phyloP scores from a whole-genome alignment of 1,140 invertebrate species.

The Caenorhabditis tropicalis region DNA sequence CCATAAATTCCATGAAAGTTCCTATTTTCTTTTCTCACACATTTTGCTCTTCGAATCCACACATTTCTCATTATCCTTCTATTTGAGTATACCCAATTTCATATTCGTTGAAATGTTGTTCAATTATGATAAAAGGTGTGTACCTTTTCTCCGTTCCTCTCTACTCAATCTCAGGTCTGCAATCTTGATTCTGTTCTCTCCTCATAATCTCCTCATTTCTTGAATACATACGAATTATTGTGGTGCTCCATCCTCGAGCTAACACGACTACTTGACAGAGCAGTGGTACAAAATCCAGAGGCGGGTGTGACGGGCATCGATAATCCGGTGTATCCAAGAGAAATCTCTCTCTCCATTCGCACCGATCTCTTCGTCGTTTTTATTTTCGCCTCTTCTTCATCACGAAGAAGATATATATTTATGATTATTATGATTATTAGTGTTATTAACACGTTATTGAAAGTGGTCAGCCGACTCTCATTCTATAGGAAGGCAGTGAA shows the following conservation, averaged over 20 bases:
- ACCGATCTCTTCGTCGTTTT: not conserved
- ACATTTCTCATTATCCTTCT: too few species aligned
- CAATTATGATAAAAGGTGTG: not conserved
- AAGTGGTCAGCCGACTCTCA: not conserved
- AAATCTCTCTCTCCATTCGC: not conserved
- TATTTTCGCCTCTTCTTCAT: not conserved
- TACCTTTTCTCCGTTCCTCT: not conserved
- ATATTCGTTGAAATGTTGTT: too few species aligned
- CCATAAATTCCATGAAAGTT: too few species aligned
- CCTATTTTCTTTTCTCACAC: too few species aligned
- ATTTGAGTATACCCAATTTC: too few species aligned
- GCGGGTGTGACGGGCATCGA: not conserved
- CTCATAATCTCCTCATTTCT: not conserved
- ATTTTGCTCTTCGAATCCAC: too few species aligned
- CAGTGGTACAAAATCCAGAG: conserved; percentile 34
- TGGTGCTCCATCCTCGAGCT: not conserved
- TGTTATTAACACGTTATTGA: conserved; percentile 43
- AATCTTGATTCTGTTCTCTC: too few species aligned
- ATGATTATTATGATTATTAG: conserved; percentile 44
- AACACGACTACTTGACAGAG: not conserved
- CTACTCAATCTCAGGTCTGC: not conserved
- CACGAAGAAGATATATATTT: not conserved
- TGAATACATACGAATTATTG: not conserved
- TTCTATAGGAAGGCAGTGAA: too few species aligned
- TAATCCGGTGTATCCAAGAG: not conserved